Conservation (phyloP, 64 coral and sea anemone species). For the Trachythela sp. region DNA sequence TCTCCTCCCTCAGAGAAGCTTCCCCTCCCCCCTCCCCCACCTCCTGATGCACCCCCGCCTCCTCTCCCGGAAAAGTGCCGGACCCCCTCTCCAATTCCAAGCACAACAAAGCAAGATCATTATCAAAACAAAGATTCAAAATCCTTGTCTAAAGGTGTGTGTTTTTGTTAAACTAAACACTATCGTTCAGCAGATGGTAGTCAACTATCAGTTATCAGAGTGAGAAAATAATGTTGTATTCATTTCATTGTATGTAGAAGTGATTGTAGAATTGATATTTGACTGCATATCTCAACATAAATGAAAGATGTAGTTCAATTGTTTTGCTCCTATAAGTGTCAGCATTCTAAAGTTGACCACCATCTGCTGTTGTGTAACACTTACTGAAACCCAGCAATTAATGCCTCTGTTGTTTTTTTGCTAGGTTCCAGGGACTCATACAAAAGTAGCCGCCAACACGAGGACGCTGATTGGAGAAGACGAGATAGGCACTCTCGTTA, state of each 20-base stretch:
- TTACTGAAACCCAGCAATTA: too few relatives aligned
- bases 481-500: not conserved
- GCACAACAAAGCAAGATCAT: not conserved
- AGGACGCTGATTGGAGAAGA: not conserved
- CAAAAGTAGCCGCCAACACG: not conserved
- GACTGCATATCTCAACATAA: too few relatives aligned
- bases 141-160: not conserved
- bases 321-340: too few relatives aligned
- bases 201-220: too few relatives aligned
- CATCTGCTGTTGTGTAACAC: too few relatives aligned
- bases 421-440: not conserved
- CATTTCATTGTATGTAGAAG: too few relatives aligned
- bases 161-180: not conserved
- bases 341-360: too few relatives aligned
- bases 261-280: too few relatives aligned
- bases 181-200: too few relatives aligned
- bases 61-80: slow-evolving; percentile 47
- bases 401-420: not conserved
- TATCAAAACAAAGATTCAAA: not conserved
- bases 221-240: too few relatives aligned
- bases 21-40: not conserved
- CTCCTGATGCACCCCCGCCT: slow-evolving; percentile 32
- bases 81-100: slow-evolving; percentile 63
- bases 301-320: too few relatives aligned
- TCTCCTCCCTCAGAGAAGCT: slow-evolving; percentile 41